phyloP scores from a whole-genome alignment of 2,113 vertebrate genomes.

The Strix uralensis region DNA sequence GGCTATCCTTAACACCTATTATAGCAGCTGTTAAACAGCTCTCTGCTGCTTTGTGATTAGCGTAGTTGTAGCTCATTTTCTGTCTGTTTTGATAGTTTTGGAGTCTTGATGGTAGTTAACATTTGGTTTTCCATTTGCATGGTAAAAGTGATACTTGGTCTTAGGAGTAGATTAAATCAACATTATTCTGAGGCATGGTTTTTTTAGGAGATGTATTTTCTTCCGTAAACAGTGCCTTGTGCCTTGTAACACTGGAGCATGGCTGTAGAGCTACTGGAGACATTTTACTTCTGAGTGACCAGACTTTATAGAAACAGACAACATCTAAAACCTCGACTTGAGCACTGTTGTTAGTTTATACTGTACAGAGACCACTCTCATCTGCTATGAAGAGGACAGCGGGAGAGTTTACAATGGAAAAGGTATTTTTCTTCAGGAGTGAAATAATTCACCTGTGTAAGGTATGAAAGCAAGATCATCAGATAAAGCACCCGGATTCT shows the following conservation, averaged over 20 bases:
- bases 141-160: neutral
- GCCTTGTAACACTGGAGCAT: neutral
- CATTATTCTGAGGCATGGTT: neutral
- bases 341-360: neutral
- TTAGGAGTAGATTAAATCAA: neutral
- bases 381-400: neutral
- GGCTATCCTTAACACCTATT: neutral
- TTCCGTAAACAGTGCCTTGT: neutral
- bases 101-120: neutral
- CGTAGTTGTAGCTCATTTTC: neutral
- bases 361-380: neutral
- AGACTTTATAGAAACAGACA: neutral
- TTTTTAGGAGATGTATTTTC: neutral
- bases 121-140: neutral
- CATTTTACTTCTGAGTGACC: neutral
- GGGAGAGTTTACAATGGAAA: neutral
- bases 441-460: neutral
- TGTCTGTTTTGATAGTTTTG: neutral
- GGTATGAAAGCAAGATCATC: neutral
- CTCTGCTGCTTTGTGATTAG: neutral
- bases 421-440: neutral
- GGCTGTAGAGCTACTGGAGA: neutral
- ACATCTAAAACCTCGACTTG: neutral
- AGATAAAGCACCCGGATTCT: neutral
- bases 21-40: neutral